Evolutionary conservation across 1,140 invertebrate genomes (phyloP).

Genomic region (Ganaspis sp.): DNA sequence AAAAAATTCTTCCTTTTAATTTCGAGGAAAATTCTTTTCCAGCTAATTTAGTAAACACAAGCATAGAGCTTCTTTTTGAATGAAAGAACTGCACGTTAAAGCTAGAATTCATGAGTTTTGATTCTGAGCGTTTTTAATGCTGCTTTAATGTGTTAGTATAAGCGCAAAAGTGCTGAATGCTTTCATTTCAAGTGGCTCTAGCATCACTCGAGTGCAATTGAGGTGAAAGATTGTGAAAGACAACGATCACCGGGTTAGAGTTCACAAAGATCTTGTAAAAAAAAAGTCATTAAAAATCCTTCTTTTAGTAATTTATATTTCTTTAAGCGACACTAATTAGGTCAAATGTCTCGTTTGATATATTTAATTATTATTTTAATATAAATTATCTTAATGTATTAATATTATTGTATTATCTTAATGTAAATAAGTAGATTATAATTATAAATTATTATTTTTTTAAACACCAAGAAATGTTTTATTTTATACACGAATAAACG

Average conservation of each 20-base stretch:
- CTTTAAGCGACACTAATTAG: neutral
- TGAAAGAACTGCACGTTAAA: neutral
- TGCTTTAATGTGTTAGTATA: conserved; percentile 22
- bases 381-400: no score
- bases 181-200: conserved; percentile 18
- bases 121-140: neutral
- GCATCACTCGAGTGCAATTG: neutral
- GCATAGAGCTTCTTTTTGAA: neutral
- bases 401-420: no score
- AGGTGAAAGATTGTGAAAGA: conserved; percentile 8
- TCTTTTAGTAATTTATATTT: neutral
- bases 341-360: no score
- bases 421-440: no score
- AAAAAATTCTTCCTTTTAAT: neutral
- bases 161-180: conserved; percentile 21
- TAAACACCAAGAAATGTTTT: no score
- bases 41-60: conserved; percentile 2
- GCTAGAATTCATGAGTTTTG: neutral
- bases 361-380: no score
- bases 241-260: conserved; percentile 7
- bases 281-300: neutral
- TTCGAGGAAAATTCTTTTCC: neutral
- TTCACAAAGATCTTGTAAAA: neutral
- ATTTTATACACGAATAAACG: no score
- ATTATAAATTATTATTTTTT: no score